phyloP scores from a whole-genome alignment of 2,113 vertebrate genomes.

The Scomber scombrus region DNA sequence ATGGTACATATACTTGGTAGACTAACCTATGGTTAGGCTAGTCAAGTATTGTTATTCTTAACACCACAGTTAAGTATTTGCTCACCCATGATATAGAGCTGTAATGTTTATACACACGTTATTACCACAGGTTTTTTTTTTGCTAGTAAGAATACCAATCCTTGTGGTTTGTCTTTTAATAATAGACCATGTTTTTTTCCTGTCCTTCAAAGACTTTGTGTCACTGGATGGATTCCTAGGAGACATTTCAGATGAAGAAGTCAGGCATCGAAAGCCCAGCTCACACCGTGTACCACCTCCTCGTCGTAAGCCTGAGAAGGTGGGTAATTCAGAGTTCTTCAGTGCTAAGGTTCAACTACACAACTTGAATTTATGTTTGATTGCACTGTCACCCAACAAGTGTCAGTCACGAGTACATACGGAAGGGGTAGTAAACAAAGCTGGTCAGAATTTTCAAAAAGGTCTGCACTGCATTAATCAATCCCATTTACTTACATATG shows the following conservation, averaged over 20 bases:
- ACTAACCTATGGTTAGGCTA: too few relatives aligned
- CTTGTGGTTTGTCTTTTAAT: background rate
- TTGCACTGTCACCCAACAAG: background rate
- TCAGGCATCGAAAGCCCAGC: conserved; percentile 80
- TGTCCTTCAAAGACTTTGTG: conserved; percentile 70
- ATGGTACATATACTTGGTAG: too few relatives aligned
- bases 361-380: background rate
- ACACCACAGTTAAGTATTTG: background rate
- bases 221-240: conserved; percentile 84
- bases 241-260: conserved; percentile 83
- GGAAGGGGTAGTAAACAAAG: too few relatives aligned
- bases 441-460: too few relatives aligned
- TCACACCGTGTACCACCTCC: conserved; percentile 75
- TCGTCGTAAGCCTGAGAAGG: conserved; percentile 85
- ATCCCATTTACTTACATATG: too few relatives aligned
- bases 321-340: conserved; percentile 38
- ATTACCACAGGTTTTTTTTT: background rate
- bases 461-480: too few relatives aligned
- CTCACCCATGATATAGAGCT: background rate
- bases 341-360: background rate
- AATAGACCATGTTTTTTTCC: background rate
- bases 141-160: background rate
- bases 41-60: background rate
- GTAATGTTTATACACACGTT: too few relatives aligned
- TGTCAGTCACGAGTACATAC: background rate